Percentiles rank a stretch among this genome's conserved stretches.
Evolutionary conservation across 2,113 vertebrate species (phyloP).

Genomic region (Carassius gibelio): DNA sequence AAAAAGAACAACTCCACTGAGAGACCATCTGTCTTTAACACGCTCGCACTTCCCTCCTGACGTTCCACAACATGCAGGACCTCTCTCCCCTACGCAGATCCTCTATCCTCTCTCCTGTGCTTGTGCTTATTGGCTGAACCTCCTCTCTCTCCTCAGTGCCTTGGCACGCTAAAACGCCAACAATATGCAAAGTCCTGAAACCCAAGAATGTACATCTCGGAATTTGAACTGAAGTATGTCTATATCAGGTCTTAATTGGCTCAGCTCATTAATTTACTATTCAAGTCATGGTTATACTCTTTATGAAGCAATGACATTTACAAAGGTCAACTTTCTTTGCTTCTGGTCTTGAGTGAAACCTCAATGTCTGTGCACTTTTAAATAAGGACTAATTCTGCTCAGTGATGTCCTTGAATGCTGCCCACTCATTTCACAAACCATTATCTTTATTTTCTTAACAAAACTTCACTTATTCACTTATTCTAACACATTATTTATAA

Average conservation of each 20-base stretch:
- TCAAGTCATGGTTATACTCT: constrained; percentile 23
- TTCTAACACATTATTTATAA: neutral
- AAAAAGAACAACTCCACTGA: constrained; percentile 77
- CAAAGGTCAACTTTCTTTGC: constrained; percentile 19
- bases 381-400: neutral
- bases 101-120: neutral
- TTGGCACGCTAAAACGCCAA: neutral
- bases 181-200: neutral
- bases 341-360: constrained; percentile 14
- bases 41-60: constrained; percentile 55
- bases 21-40: constrained; percentile 80
- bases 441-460: neutral
- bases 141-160: constrained; percentile 11
- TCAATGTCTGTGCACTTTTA: neutral
- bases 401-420: neutral
- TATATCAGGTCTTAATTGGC: neutral
- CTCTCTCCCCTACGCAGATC: constrained; percentile 26
- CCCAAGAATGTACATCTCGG: neutral
- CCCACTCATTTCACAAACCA: neutral
- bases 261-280: neutral
- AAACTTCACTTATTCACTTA: neutral
- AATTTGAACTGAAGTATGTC: neutral
- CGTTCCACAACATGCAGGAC: constrained; percentile 56
- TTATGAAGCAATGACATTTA: constrained; percentile 29
- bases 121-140: neutral